Evolutionary conservation across 2,113 vertebrate genomes (phyloP), one percentile per base, ranked within the genome.

Genomic region (Brachypteracias leptosomus): DNA sequence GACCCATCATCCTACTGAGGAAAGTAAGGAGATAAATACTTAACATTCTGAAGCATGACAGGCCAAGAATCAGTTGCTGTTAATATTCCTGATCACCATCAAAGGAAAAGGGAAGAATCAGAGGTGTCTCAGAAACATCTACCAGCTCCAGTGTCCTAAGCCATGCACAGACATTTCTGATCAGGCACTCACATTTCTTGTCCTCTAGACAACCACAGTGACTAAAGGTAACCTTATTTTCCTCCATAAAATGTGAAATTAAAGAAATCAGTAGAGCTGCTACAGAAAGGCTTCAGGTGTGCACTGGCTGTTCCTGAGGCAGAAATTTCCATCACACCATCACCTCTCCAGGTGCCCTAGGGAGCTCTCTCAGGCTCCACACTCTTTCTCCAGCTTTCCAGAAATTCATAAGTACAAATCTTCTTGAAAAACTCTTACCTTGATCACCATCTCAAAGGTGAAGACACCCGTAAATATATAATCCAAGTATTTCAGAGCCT

Each of bases 381-480:
- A 28, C 33, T 47, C 38, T 16, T 49, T 33, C 49, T 83, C 46
- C 71, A 72, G 52, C 38, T 72, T 42, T 49, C 70, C 75, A 58
- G 33, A 75, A 71, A 44, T 0, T 51, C 33, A 22, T 3, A 8
- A 54, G 21, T 18, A 16, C 16, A 33, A 80, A 82, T 54, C 51
- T 14, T 35, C 88, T 49, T 21, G 47, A 38, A 21, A 75, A 57
- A 38, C 13, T 16, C 97, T 98, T 97, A 99, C 99, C 99, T 99
- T 99, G 89, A 99, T 99, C 94, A 99, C 99, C 99, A 99, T 99
- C 98, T 99, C 99, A 85, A 99, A 99, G 36, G 99, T 99, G 95
- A 99, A 99, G 93, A 99, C 99, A 2, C 99, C 99, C 3, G 99
- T 99, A 82, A 99, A 99, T 72, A 99, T 99, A 61, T 99, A 99